A percentile compares a stretch with the other conserved stretches of the same genome.
Conservation (phyloP, 2,888 invertebrate species). For the Pheosia gnoma region DNA sequence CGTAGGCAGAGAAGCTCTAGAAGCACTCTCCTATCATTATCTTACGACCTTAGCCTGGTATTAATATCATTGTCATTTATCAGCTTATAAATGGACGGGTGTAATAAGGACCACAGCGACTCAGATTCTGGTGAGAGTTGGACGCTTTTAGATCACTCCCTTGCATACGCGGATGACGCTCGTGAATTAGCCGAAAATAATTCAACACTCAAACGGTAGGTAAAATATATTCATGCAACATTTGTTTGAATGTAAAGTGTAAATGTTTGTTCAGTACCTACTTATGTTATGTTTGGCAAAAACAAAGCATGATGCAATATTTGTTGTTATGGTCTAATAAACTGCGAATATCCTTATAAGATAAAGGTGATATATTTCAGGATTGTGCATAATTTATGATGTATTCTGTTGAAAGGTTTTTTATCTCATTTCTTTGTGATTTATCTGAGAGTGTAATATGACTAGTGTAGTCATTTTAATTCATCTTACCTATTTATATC, state of each 20-base stretch:
- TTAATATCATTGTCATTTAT: conserved; percentile 20
- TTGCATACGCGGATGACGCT: conserved; percentile 55
- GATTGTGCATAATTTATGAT: no score
- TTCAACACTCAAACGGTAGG: conserved; percentile 45
- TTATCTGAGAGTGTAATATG: no score
- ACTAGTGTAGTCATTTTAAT: neutral
- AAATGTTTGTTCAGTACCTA: neutral
- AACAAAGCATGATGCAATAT: neutral
- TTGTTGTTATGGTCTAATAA: neutral
- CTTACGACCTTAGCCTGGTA: conserved; percentile 6
- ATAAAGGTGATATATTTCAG: no score
- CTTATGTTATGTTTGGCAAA: neutral
- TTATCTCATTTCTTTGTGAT: no score
- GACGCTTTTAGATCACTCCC: conserved; percentile 70
- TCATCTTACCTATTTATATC: neutral
- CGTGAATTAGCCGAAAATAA: conserved; percentile 50
- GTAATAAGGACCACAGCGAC: conserved; percentile 70
- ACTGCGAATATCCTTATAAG: no score
- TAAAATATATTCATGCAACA: conserved; percentile 25
- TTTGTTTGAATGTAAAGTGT: neutral
- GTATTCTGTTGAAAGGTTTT: no score
- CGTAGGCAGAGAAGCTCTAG: neutral
- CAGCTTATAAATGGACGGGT: conserved; percentile 66
- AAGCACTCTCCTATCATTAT: neutral
- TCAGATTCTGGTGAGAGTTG: conserved; percentile 82